phyloP scores from a whole-genome alignment of 2,888 invertebrate species.

The Hydriomena furcata region DNA sequence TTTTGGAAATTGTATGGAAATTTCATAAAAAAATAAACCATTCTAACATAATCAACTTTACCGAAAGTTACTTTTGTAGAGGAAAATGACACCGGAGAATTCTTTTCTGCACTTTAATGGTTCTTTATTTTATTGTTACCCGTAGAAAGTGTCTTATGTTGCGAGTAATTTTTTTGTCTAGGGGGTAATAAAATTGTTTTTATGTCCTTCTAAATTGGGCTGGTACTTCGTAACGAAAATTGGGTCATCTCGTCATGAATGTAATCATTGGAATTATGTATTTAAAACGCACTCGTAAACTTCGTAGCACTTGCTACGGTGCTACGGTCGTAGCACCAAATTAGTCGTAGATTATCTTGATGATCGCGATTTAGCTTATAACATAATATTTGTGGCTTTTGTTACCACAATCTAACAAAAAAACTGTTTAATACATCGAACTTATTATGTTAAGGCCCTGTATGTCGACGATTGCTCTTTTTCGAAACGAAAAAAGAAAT shows the following conservation, averaged over 20 bases:
- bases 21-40: conserved; percentile 4
- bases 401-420: background rate
- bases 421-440: background rate
- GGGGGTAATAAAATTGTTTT: conserved; percentile 67
- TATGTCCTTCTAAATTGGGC: conserved; percentile 51
- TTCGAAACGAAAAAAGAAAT: too few relatives aligned
- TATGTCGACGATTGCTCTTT: too few relatives aligned
- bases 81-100: conserved; percentile 73
- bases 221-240: conserved; percentile 66
- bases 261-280: background rate
- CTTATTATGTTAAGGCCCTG: too few relatives aligned
- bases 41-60: conserved; percentile 37
- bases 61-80: conserved; percentile 73
- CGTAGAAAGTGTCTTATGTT: conserved; percentile 63
- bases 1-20: background rate
- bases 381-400: too few relatives aligned
- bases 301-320: background rate
- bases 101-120: conserved; percentile 58
- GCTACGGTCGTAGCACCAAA: background rate
- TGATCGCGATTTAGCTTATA: too few relatives aligned
- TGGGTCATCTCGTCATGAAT: conserved; percentile 41
- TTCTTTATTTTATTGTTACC: conserved; percentile 64
- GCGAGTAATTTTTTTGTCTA: conserved; percentile 60
- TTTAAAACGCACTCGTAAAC: background rate
- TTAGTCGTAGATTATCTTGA: too few relatives aligned